Conservation (phyloP, 2,888 invertebrate species). For the Amphipoea oculea region DNA sequence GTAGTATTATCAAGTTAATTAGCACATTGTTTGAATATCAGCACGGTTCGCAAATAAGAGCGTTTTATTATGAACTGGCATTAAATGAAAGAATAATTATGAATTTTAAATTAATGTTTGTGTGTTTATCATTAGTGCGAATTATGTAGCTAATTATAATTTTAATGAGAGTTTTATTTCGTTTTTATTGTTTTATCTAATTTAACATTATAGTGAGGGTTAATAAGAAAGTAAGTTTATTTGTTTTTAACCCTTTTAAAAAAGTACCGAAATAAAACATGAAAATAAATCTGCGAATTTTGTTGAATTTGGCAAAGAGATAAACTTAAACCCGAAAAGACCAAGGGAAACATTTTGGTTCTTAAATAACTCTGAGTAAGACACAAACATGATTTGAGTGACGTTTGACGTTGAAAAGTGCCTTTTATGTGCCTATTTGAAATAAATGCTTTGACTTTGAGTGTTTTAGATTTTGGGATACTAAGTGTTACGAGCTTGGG, state of each 20-base stretch:
- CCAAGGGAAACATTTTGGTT: background rate
- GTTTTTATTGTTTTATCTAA: background rate
- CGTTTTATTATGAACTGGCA: background rate
- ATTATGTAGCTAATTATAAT: conserved; percentile 2
- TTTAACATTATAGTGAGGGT: background rate
- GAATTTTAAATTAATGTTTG: conserved; percentile 18
- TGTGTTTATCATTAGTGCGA: conserved; percentile 19
- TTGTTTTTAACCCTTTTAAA: no score
- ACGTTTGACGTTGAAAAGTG: no score
- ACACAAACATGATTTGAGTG: background rate
- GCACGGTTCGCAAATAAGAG: conserved; percentile 8
- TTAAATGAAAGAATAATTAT: conserved; percentile 34
- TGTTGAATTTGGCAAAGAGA: background rate
- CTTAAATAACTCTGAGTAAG: background rate
- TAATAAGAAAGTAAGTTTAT: background rate
- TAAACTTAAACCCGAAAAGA: background rate
- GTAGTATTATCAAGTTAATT: conserved; percentile 29
- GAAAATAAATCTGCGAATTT: background rate
- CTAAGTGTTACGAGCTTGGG: no score
- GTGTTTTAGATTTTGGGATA: background rate
- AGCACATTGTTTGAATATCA: conserved; percentile 16
- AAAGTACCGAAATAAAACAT: no score
- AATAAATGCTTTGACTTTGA: no score
- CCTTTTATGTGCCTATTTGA: no score
- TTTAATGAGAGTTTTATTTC: conserved; percentile 9